A percentile compares a stretch with the other conserved stretches of the same genome.
Conservation (phyloP, 2,113 vertebrate species). For the Erythrolamprus reginae region DNA sequence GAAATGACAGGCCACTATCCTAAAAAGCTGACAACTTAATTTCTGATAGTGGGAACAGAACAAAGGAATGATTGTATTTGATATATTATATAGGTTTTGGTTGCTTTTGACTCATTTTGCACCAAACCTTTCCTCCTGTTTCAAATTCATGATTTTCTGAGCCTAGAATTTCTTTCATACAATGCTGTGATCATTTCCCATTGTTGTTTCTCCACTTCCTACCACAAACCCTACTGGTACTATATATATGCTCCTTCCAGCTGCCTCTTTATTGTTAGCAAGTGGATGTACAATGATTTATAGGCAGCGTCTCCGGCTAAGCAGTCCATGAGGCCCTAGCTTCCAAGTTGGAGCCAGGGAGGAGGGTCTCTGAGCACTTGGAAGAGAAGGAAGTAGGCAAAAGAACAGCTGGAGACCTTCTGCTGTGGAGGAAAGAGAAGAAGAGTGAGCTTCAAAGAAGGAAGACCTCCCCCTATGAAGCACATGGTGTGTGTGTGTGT, state of each 20-base stretch:
- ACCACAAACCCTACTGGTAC: not conserved
- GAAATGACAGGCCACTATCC: not conserved
- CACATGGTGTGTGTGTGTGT: not conserved
- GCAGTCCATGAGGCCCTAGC: not conserved
- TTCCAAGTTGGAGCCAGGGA: slow-evolving; percentile 1
- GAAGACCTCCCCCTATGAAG: not conserved
- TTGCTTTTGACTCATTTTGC: not conserved
- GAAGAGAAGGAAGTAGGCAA: slow-evolving; percentile 15
- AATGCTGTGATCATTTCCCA: not conserved
- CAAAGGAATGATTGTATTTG: not conserved
- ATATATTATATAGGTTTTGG: not conserved
- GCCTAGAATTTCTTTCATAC: not conserved
- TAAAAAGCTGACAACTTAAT: not conserved
- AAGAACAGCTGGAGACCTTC: slow-evolving; percentile 24
- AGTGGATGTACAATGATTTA: not conserved
- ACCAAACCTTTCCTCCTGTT: not conserved
- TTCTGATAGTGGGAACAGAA: not conserved
- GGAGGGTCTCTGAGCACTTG: not conserved
- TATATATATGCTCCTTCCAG: not conserved
- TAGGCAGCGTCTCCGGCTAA: not conserved
- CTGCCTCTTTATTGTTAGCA: not conserved
- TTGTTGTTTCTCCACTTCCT: not conserved
- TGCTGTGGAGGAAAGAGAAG: not conserved
- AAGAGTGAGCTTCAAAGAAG: not conserved
- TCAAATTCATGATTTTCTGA: not conserved